These are phyloP conservation scores for Amphiprion ocellaris DNA, from an alignment of 2,113 vertebrate species.

Conservation along the genomic window DNA sequence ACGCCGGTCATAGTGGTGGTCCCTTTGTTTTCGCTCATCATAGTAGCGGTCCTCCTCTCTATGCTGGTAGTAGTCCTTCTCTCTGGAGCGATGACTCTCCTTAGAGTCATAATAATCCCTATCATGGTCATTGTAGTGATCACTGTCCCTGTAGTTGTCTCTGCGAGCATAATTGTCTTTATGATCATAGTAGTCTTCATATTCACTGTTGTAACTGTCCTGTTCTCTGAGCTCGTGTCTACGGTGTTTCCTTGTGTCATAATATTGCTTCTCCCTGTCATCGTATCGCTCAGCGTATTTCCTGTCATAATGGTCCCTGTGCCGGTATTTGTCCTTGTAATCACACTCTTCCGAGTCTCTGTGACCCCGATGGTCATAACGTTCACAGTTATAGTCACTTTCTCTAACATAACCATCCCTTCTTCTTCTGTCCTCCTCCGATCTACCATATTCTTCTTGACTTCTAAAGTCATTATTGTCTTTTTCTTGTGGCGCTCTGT, in stretches of 20 bases:
- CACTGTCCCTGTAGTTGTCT: constrained; percentile 58
- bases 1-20: constrained; percentile 32
- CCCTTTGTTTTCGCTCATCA: constrained; percentile 51
- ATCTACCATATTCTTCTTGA: constrained; percentile 60
- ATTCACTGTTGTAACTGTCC: constrained; percentile 63
- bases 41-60: constrained; percentile 59
- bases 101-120: constrained; percentile 65
- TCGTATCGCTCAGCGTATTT: constrained; percentile 56
- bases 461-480: constrained; percentile 56
- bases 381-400: constrained; percentile 48
- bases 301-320: constrained; percentile 59
- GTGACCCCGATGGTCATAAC: constrained; percentile 44
- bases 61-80: constrained; percentile 52
- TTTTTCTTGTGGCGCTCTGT: constrained; percentile 56
- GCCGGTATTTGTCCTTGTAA: constrained; percentile 59
- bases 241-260: constrained; percentile 46
- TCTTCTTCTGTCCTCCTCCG: constrained; percentile 61
- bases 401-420: constrained; percentile 64
- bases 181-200: constrained; percentile 56
- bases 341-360: constrained; percentile 65
- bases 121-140: constrained; percentile 50
- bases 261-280: constrained; percentile 47
- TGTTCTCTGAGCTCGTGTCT: constrained; percentile 55
- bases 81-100: constrained; percentile 48
- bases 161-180: constrained; percentile 42